phyloP scores from a whole-genome alignment of 2,113 vertebrate species.

The Siphamia tubifer region DNA sequence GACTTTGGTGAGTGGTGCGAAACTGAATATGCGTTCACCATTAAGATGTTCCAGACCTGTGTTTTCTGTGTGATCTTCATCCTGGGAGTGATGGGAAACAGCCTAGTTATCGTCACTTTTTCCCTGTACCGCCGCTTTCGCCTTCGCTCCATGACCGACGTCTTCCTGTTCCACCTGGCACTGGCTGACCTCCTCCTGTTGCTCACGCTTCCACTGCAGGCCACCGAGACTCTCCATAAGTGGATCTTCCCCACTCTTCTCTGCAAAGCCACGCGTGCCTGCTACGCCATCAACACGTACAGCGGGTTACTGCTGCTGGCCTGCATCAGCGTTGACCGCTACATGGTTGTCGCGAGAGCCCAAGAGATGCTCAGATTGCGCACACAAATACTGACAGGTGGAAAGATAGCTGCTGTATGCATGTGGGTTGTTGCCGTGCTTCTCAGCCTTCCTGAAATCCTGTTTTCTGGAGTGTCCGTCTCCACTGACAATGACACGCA shows the following conservation, averaged over 20 bases:
- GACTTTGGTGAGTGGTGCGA: constrained; percentile 75
- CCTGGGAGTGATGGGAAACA: constrained; percentile 85
- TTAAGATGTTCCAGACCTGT: constrained; percentile 80
- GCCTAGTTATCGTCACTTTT: constrained; percentile 89
- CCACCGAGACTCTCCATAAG: constrained; percentile 51
- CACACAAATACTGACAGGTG: constrained; percentile 31
- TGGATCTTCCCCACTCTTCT: constrained; percentile 74
- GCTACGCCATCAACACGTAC: constrained; percentile 88
- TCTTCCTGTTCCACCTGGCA: constrained; percentile 89
- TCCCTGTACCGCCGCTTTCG: constrained; percentile 68
- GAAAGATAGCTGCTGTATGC: constrained; percentile 54
- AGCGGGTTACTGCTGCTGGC: constrained; percentile 90
- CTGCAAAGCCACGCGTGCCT: constrained; percentile 80
- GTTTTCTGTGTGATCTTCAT: constrained; percentile 80
- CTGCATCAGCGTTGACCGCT: constrained; percentile 91
- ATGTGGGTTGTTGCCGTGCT: constrained; percentile 81
- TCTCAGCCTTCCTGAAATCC: constrained; percentile 86
- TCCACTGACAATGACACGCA: background rate
- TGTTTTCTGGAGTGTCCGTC: constrained; percentile 72
- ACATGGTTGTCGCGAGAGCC: constrained; percentile 83
- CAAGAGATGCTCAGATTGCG: constrained; percentile 64
- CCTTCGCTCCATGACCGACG: constrained; percentile 81
- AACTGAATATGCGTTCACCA: constrained; percentile 65
- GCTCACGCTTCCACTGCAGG: constrained; percentile 83
- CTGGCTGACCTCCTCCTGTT: constrained; percentile 89